Conservation (phyloP, 2,113 vertebrate genomes). For the Pao palembangensis region DNA sequence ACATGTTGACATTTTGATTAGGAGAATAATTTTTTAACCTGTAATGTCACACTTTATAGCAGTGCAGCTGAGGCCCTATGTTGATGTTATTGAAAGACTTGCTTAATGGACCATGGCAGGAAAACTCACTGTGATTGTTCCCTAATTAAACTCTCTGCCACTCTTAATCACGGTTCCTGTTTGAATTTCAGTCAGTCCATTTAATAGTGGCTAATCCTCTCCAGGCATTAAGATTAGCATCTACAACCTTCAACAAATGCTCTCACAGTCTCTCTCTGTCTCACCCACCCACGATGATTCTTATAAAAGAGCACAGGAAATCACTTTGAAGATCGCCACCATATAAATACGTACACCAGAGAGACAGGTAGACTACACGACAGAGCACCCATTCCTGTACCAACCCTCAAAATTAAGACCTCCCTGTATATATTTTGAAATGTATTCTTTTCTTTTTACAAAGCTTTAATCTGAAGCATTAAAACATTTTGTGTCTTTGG, state of each 20-base stretch:
- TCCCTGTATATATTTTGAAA: no score
- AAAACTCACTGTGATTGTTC: conserved; percentile 40
- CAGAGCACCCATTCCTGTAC: no score
- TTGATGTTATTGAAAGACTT: conserved; percentile 17
- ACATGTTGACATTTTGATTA: conserved; percentile 25
- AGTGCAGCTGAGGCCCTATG: neutral
- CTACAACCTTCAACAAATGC: conserved; percentile 4
- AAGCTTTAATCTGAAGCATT: neutral
- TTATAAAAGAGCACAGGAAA: neutral
- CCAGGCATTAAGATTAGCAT: conserved; percentile 28
- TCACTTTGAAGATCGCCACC: neutral
- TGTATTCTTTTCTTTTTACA: neutral
- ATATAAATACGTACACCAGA: neutral
- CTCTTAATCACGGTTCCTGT: conserved; percentile 40
- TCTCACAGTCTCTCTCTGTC: conserved; percentile 1
- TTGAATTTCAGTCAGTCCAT: conserved; percentile 34
- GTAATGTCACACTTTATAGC: neutral
- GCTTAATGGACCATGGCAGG: conserved; percentile 49
- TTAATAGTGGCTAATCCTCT: conserved; percentile 41
- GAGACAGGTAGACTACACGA: neutral
- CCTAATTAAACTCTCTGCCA: conserved; percentile 63
- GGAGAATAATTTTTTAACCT: conserved; percentile 9
- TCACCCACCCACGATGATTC: neutral
- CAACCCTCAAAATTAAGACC: neutral
- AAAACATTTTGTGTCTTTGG: neutral